These are phyloP conservation scores for Sternotherus odoratus DNA, from an alignment of 2,797 vertebrate species.

Conservation along the genomic window DNA sequence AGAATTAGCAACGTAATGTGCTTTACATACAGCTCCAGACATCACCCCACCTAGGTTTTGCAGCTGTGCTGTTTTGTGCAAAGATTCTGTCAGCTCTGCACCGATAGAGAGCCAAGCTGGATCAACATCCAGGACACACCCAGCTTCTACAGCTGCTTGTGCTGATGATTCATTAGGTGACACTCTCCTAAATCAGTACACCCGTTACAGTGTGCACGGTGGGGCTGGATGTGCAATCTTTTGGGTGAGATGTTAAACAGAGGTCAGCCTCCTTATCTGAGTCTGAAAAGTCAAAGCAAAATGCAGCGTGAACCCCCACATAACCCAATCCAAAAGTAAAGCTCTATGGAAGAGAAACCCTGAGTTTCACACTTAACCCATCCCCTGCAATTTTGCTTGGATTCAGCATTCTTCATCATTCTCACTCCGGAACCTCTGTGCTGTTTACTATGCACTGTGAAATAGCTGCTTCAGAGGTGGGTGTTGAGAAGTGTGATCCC, in stretches of 20 bases:
- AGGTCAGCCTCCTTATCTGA: background rate
- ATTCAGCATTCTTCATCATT: background rate
- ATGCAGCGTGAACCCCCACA: background rate
- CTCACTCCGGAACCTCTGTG: background rate
- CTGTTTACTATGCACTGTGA: background rate
- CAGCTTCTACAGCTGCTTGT: background rate
- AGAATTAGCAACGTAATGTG: background rate
- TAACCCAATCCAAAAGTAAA: background rate
- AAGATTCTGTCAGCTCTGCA: background rate
- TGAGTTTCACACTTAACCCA: background rate
- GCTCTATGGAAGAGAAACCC: background rate
- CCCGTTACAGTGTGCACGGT: background rate
- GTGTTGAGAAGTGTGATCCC: background rate
- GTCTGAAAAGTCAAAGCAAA: background rate
- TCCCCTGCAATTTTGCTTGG: background rate
- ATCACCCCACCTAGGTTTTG: constrained; percentile 16
- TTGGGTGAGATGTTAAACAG: background rate
- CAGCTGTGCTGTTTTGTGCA: background rate
- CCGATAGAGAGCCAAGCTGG: background rate
- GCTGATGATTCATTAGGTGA: background rate
- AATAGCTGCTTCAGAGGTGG: background rate
- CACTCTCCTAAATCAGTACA: background rate
- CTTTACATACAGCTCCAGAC: constrained; percentile 5
- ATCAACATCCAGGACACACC: background rate
- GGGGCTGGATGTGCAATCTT: background rate